These are phyloP conservation scores for Malurus leucopterus DNA, from an alignment of 2,797 vertebrate species.

Conservation along the genomic window DNA sequence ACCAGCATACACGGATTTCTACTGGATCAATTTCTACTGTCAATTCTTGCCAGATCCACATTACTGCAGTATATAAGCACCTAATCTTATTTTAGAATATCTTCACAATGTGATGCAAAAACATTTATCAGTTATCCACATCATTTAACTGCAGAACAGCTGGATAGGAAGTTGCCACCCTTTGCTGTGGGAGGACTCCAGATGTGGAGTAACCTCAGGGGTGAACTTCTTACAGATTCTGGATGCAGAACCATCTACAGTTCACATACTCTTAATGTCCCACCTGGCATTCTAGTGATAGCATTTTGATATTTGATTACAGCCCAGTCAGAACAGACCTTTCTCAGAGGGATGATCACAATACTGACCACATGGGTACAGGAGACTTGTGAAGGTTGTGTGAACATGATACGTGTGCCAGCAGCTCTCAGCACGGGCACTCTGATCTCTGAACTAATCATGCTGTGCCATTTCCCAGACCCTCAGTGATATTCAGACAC, in stretches of 20 bases:
- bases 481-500: background rate
- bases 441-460: background rate
- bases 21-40: background rate
- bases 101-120: background rate
- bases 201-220: background rate
- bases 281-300: background rate
- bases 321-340: background rate
- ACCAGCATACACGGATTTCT: background rate
- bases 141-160: background rate
- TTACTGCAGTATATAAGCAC: fast-evolving
- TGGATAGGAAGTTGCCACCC: background rate
- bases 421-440: background rate
- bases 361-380: background rate
- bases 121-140: background rate
- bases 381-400: background rate
- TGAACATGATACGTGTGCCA: background rate
- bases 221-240: background rate
- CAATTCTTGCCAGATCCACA: background rate
- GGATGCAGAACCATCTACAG: background rate
- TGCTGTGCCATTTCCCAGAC: background rate
- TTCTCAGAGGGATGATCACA: background rate
- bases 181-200: background rate
- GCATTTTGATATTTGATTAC: background rate
- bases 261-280: background rate
- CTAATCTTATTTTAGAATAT: background rate